phyloP scores from a whole-genome alignment of 2,113 vertebrate genomes.

The Plestiodon gilberti region DNA sequence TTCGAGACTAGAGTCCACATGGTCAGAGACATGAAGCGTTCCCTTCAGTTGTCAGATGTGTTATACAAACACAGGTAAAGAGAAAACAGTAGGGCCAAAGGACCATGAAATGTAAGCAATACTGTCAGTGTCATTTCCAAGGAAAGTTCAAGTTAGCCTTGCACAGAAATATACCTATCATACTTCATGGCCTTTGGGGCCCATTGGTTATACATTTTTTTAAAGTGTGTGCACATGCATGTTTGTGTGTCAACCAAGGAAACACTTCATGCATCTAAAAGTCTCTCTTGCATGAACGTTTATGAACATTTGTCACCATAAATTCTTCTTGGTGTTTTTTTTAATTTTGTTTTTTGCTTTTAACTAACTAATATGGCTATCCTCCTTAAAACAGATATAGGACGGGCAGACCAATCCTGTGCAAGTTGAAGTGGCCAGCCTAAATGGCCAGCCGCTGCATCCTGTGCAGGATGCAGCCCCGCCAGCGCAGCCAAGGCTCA shows the following conservation, averaged over 20 bases:
- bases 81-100: background rate
- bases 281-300: background rate
- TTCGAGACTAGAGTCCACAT: background rate
- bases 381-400: background rate
- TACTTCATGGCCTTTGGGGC: background rate
- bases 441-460: too few species aligned
- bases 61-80: background rate
- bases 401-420: too few species aligned
- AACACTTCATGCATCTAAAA: background rate
- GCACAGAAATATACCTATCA: background rate
- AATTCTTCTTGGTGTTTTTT: background rate
- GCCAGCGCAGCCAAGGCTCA: too few species aligned
- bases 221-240: background rate
- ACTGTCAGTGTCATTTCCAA: background rate
- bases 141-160: background rate
- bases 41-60: background rate
- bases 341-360: background rate
- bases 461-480: too few species aligned
- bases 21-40: background rate
- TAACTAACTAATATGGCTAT: background rate
- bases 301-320: background rate
- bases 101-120: background rate
- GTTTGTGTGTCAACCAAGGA: background rate
- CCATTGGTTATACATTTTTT: background rate
- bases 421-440: too few species aligned